Base-by-base conservation (phyloP, 2,888 invertebrate species). In the Drosophila heteroneura region DNA sequence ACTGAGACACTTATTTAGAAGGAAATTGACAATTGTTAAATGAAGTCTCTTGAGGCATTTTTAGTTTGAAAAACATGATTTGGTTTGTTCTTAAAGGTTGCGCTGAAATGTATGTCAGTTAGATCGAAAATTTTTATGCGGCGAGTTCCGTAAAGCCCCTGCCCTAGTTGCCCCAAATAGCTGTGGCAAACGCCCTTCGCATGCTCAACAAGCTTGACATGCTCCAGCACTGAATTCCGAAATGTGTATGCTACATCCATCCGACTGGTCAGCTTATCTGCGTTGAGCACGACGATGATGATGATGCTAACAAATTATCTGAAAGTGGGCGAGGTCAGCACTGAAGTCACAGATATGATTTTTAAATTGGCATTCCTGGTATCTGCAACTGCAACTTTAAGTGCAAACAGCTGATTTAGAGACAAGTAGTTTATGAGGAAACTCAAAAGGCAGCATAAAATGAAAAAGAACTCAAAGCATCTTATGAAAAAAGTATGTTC, bases 71-170 rank as follows among this genome's bases (percentile, higher is more conserved):
- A 70, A 83, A 77, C 77, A 75, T 70, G 74, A 60, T 41, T 74
- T 64, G 49, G 61, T 57, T 64, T 51, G 63, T 39, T 41, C 73
- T 74, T 70, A 70, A 74, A 74, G 68, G 41, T 64, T 54, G 44
- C 16, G 57, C 54, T 69, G 59, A 67, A 67, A 76, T 63, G 63
- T 68, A 54, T 57, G 68, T 22, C 70, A 61, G 59, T 47, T 72
- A 59, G 80, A 82, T 83, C 73, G 74, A 87, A 76, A 79, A 85
- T 79, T 80, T 87, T 75, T 71, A 84, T 82, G 76, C 58, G 54
- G 28, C 71, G 53, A 56, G 65, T 75, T 70, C 65, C 62, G 30
- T 68, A 39, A 33, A 35, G 26, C 64, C 35, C 61, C 37, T 58
- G 83, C 57, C 51, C 49, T 35, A 69, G 66, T 76, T 82, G 65